These are phyloP conservation scores for Acridotheres tristis DNA, from an alignment of 2,797 vertebrate species.

Conservation along the genomic window DNA sequence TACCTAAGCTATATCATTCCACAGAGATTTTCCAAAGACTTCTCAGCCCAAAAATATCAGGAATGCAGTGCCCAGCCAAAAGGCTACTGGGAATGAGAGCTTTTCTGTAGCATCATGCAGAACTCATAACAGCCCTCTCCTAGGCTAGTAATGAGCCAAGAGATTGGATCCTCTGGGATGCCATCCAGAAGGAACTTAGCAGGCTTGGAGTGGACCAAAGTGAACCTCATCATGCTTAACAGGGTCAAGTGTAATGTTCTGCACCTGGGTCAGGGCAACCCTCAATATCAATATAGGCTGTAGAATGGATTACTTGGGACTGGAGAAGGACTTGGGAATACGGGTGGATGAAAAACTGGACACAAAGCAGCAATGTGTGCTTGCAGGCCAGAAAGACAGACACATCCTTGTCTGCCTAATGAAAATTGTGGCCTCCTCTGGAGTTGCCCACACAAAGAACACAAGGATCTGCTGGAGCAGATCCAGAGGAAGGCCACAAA, in stretches of 20 bases:
- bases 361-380: neutral
- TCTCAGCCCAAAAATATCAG: neutral
- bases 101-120: neutral
- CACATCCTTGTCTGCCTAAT: neutral
- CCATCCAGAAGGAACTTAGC: neutral
- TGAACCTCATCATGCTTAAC: neutral
- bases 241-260: neutral
- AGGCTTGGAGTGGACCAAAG: neutral
- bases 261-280: neutral
- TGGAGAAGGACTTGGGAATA: neutral
- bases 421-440: neutral
- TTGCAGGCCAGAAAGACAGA: neutral
- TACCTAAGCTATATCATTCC: neutral
- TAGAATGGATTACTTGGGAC: neutral
- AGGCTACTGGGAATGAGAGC: neutral
- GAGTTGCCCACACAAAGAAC: neutral
- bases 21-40: neutral
- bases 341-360: neutral
- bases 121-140: neutral
- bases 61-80: neutral
- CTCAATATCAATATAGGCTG: rapidly evolving
- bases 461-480: rapidly evolving
- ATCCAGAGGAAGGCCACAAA: neutral
- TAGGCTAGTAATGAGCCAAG: neutral
- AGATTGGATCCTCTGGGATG: neutral